Base-by-base conservation (phyloP, 2,888 invertebrate genomes). In the Tachina grossa region DNA sequence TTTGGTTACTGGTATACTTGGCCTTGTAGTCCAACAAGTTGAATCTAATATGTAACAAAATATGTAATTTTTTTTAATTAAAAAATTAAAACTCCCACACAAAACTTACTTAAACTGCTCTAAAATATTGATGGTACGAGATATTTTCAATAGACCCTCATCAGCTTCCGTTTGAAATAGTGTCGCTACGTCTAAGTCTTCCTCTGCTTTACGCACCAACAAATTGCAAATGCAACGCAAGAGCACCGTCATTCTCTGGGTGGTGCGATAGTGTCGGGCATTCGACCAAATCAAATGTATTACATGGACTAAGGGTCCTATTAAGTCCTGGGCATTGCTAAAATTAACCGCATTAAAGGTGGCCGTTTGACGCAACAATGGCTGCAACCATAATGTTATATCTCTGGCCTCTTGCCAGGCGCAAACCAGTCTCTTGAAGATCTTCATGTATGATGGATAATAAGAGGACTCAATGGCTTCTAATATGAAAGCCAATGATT, bases 211-310 rank as follows among this genome's bases (percentile, higher is more conserved):
- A 86, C 95, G 94, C 79, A 98, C 97, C 10, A 98, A 92, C 89
- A 97, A 93, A 93, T 98, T 98, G 89, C 96, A 95, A 66, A 98
- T 94, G 93, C 97, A 96, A 88, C 95, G 95, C 16, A 98, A 93
- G 6, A 98, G 93, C 3, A 96, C 96, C 90, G 96, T 94, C 89
- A 96, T 94, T 82, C 95, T 91, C 59, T 94, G 94, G 1, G 94
- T 94, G 69, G 93, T 94, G 90, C 96, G 95, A 91, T 95, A 97
- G 91, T 96, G 96, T 89, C 94, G 94, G 0, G 97, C 97, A 91
- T 96, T 96, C 3, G 96, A 95, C 98, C 98, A 98, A 61, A 97
- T 93, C 43, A 98, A 93, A 75, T 97, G 97, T n/a, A 98, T 94
- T 78, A 95, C 95, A 90, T 98, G 98, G 88, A 98, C 93, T 93